Conservation (phyloP, 2,888 invertebrate genomes). For the Notodonta ziczac region DNA sequence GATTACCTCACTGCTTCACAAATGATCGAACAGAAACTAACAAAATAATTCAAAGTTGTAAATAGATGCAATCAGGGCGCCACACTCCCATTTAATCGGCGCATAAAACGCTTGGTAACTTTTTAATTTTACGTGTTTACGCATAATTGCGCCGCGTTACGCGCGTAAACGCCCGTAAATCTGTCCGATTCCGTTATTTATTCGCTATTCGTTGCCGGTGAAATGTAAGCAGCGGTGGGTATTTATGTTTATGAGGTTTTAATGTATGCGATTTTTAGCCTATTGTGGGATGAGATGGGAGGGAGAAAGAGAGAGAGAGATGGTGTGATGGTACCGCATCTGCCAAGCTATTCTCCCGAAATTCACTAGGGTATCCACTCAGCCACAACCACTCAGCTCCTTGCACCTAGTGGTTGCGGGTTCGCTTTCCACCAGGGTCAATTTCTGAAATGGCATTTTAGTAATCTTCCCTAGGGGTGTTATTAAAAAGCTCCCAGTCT, state of each 20-base stretch:
- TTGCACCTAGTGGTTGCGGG: no score
- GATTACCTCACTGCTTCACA: background rate
- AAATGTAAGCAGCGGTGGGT: constrained; percentile 29
- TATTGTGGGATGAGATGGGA: background rate
- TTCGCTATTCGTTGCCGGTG: constrained; percentile 30
- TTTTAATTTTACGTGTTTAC: constrained; percentile 52
- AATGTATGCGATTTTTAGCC: background rate
- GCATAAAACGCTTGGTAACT: constrained; percentile 25
- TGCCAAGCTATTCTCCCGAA: no score
- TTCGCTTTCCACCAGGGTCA: no score
- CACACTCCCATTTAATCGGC: constrained; percentile 7
- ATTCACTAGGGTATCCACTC: no score
- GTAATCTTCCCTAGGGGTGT: no score
- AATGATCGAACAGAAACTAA: background rate
- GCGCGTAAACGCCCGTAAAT: constrained; percentile 43
- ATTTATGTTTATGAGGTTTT: constrained; percentile 2
- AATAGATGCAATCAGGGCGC: background rate
- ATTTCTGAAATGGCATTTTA: no score
- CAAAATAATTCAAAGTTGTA: constrained; percentile 1
- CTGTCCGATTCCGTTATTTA: constrained; percentile 50
- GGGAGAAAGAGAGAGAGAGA: background rate
- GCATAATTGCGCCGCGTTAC: constrained; percentile 49
- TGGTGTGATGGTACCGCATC: background rate
- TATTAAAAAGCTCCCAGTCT: no score
- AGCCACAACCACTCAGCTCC: no score